Conservation (phyloP, 1,140 invertebrate genomes). For the Sycobia sp. region DNA sequence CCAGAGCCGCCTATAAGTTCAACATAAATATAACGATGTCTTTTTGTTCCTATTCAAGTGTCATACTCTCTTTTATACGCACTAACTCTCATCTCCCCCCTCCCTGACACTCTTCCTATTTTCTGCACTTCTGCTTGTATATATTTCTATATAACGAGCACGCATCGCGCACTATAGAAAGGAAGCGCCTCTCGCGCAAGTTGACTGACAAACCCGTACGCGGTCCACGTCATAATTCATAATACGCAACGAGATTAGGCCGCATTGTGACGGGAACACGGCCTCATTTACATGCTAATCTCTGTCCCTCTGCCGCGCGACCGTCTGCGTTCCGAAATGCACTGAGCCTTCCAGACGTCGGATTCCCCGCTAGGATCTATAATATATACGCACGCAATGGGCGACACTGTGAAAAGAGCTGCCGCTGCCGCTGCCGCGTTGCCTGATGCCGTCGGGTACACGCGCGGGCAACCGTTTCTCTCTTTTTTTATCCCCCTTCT, state of each 20-base stretch:
- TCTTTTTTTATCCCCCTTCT: too few species aligned
- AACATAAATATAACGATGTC: constrained; percentile 49
- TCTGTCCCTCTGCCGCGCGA: constrained; percentile 19
- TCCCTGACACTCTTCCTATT: too few species aligned
- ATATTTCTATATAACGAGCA: too few species aligned
- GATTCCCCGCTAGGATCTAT: constrained; percentile 15
- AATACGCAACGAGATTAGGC: constrained; percentile 53
- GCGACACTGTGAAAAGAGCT: constrained; percentile 7
- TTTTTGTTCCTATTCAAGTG: constrained; percentile 42
- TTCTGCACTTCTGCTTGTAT: too few species aligned
- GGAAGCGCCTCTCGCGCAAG: too few species aligned
- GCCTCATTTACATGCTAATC: constrained; percentile 55
- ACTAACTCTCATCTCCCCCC: too few species aligned
- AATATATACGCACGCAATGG: background rate
- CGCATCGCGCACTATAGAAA: too few species aligned
- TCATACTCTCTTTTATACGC: too few species aligned
- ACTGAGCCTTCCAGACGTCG: constrained; percentile 11
- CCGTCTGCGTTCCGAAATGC: background rate
- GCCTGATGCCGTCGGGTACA: constrained; percentile 23
- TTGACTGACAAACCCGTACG: constrained; percentile 47
- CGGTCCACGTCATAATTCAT: constrained; percentile 54
- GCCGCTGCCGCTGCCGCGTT: background rate
- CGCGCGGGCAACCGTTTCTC: background rate
- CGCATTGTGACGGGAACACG: constrained; percentile 48
- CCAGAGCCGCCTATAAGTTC: constrained; percentile 23